Evolutionary conservation across 2,113 vertebrate genomes (phyloP), one percentile per base, ranked within the genome.

Genomic region (Aramus guarauna): DNA sequence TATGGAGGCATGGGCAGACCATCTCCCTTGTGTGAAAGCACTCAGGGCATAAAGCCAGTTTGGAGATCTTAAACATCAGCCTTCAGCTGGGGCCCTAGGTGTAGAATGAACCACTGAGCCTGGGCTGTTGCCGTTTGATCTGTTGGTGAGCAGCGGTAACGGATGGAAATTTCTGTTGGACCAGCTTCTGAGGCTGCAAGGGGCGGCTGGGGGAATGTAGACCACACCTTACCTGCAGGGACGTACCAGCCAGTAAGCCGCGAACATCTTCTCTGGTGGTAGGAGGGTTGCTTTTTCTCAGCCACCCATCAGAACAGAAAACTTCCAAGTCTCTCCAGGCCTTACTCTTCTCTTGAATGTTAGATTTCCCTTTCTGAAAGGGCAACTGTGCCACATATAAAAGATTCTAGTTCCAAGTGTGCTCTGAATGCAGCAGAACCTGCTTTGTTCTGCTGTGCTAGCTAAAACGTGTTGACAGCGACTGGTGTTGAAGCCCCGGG

Each of bases 401-500:
- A 84, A 89, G 22, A 52, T 67, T 69, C 75, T 39, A 52, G 66
- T 52, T 73, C 21, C 9, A 68, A 78, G 39, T 29, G 69, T 68
- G 50, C 78, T 87, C 30, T 92, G 32, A 78, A 81, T 43, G 58
- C 66, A 87, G 81, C 53, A 92, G 77, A 75, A 82, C 36, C 52
- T 82, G 72, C 64, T 94, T 76, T 86, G 48, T n/a, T 69, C 55
- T 74, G 41, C 34, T 73, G 41, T 21, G n/a, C 63, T 74, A 62
- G 45, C 34, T 77, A 89, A 92, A 94, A 50, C 1, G 3, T 60
- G 60, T 50, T 72, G 80, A 71, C 62, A 50, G 59, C 47, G 69
- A 41, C 2, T 12, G 41, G n/a, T 1, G 11, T 41, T 0, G 0
- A 62, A 62, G 73, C 29, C 73, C 41, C 9, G 0, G 79, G 50